Conservation (phyloP, 92 coral and sea anemone species). For the Galaxea fascicularis region DNA sequence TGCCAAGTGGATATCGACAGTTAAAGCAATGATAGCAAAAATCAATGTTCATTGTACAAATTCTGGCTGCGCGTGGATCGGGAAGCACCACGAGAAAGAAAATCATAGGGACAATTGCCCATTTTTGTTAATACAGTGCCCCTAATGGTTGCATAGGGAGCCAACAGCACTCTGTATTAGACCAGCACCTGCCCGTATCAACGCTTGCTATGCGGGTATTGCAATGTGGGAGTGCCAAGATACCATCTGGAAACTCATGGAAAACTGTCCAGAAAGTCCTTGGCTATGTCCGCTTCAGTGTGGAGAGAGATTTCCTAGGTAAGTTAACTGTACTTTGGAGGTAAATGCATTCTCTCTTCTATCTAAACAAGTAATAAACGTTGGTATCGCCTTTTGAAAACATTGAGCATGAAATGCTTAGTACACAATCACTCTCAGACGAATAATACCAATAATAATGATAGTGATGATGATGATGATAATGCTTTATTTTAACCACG, state of each 20-base stretch:
- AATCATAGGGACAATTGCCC: conserved; percentile 1
- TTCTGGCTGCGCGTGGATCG: conserved; percentile 9
- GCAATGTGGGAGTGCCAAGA: background rate
- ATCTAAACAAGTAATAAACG: too few relatives aligned
- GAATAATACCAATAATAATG: too few relatives aligned
- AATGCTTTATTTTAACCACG: too few relatives aligned
- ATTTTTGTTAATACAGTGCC: conserved; percentile 2
- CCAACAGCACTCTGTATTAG: background rate
- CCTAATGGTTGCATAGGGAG: conserved; percentile 5
- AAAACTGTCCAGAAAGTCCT: background rate
- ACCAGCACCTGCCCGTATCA: background rate
- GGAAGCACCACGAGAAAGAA: background rate
- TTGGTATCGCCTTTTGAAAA: too few relatives aligned
- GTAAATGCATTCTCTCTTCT: too few relatives aligned
- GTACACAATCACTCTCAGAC: too few relatives aligned
- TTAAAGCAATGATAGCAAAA: background rate
- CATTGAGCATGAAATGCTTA: too few relatives aligned
- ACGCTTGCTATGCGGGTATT: background rate
- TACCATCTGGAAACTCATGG: background rate
- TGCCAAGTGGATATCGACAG: background rate
- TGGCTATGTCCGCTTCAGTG: background rate
- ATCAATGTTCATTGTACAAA: background rate
- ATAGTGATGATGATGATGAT: too few relatives aligned
- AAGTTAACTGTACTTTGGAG: too few relatives aligned
- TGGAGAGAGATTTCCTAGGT: conserved; percentile 22